Evolutionary conservation across 2,797 vertebrate genomes (phyloP).

Genomic region (Pygocentrus nattereri): DNA sequence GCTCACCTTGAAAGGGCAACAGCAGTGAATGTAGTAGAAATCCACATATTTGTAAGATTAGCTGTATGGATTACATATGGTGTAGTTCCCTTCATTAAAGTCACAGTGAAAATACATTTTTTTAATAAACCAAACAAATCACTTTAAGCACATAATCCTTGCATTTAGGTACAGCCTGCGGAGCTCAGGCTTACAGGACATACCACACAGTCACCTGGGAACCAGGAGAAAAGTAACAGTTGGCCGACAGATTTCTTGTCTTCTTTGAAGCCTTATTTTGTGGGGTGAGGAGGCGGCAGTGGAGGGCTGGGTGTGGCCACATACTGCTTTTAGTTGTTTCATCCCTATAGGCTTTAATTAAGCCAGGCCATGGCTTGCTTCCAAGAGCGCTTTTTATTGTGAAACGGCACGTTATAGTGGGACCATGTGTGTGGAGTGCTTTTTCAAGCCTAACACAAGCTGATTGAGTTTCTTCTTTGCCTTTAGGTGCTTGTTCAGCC

Average conservation of each 20-base stretch:
- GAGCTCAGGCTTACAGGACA: background rate
- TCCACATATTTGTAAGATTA: background rate
- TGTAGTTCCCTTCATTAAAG: background rate
- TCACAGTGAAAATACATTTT: too few relatives aligned
- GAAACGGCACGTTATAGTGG: background rate
- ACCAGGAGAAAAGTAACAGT: background rate
- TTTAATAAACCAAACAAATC: too few relatives aligned
- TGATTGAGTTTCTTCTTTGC: background rate
- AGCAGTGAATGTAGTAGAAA: too few relatives aligned
- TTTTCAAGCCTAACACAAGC: background rate
- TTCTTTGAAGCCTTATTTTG: slow-evolving; percentile 2
- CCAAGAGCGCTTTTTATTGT: background rate
- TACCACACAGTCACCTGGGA: background rate
- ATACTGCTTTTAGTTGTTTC: slow-evolving; percentile 38
- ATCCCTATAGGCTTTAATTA: slow-evolving; percentile 40
- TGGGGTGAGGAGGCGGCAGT: background rate
- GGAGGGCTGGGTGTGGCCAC: slow-evolving; percentile 23
- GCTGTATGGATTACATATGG: background rate
- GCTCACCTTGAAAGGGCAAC: too few relatives aligned
- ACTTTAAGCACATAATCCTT: too few relatives aligned
- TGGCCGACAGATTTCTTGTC: background rate
- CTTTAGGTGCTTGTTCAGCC: slow-evolving; percentile 57
- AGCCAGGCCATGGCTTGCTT: background rate
- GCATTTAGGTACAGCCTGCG: too few relatives aligned
- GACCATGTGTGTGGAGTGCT: background rate